phyloP scores from a whole-genome alignment of 1,140 invertebrate genomes.

The Plectrocnemia conspersa region DNA sequence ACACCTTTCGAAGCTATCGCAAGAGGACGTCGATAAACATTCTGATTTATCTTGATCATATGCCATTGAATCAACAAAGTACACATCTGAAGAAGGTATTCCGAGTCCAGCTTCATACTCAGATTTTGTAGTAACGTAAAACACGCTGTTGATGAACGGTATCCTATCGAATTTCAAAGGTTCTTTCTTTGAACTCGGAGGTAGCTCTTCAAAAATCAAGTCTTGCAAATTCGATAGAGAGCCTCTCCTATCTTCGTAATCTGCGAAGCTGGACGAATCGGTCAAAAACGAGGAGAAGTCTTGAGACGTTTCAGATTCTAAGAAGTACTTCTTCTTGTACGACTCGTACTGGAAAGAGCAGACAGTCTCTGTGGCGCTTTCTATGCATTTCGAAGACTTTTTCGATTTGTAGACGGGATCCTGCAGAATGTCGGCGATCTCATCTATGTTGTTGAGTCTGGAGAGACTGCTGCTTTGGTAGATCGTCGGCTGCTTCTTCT shows the following conservation, averaged over 20 bases:
- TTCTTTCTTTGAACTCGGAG: slow-evolving; percentile 35
- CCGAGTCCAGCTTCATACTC: slow-evolving; percentile 40
- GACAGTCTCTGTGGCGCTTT: slow-evolving; percentile 37
- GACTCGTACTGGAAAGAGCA: slow-evolving; percentile 34
- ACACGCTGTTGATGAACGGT: slow-evolving; percentile 46
- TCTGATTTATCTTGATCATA: slow-evolving; percentile 42
- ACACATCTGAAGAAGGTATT: slow-evolving; percentile 41
- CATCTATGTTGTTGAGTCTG: slow-evolving; percentile 18
- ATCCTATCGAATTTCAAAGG: slow-evolving; percentile 47
- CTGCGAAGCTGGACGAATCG: slow-evolving; percentile 50
- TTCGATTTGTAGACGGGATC: slow-evolving; percentile 15
- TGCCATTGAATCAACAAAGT: slow-evolving; percentile 41
- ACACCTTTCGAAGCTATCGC: slow-evolving; percentile 51
- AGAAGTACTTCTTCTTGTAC: slow-evolving; percentile 38
- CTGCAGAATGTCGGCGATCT: neutral
- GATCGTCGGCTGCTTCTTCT: slow-evolving; percentile 34
- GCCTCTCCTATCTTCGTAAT: slow-evolving; percentile 47
- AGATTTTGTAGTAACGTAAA: slow-evolving; percentile 44
- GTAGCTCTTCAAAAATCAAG: slow-evolving; percentile 35
- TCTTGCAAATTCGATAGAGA: slow-evolving; percentile 37
- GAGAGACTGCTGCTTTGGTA: slow-evolving; percentile 42
- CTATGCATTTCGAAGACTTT: slow-evolving; percentile 41
- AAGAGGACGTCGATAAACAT: slow-evolving; percentile 48
- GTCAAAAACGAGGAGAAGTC: slow-evolving; percentile 51
- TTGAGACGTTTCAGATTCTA: slow-evolving; percentile 46